These are phyloP conservation scores for Drepana falcataria DNA, from an alignment of 2,888 invertebrate species.

Conservation along the genomic window DNA sequence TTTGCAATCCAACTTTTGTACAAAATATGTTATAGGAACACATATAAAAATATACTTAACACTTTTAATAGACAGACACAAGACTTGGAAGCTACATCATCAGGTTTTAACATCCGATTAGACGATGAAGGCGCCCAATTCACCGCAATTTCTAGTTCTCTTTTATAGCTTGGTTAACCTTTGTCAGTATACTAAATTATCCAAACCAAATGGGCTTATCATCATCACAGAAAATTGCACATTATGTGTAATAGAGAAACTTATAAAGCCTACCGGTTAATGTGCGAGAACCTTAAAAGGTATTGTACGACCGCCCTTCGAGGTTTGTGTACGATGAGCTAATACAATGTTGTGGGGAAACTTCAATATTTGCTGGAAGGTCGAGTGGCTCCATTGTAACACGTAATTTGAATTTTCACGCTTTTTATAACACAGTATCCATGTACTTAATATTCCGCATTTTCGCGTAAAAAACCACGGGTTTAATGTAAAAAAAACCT, in stretches of 20 bases:
- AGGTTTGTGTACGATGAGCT: conserved; percentile 13
- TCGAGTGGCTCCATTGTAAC: conserved; percentile 1
- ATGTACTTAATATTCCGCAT: background rate
- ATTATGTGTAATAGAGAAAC: conserved; percentile 4
- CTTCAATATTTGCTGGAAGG: background rate
- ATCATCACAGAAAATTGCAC: conserved; percentile 3
- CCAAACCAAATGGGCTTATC: conserved; percentile 3
- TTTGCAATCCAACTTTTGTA: no score
- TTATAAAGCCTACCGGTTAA: background rate
- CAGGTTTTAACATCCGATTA: no score
- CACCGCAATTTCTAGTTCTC: no score
- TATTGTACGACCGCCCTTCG: background rate
- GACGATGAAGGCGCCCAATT: no score
- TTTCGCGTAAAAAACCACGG: background rate
- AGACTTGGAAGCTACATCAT: no score
- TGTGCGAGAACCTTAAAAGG: conserved; percentile 6
- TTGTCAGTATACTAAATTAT: no score
- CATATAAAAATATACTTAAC: no score
- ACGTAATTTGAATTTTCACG: conserved; percentile 1
- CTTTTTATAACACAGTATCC: background rate
- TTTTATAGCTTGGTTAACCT: no score
- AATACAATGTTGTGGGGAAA: conserved; percentile 16
- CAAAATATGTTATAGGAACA: no score
- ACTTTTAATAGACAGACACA: no score
- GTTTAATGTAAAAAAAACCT: no score